Percentiles rank a stretch among this genome's conserved stretches.
Conservation (phyloP, 1,140 invertebrate species). For the Agrypnia vestita region DNA sequence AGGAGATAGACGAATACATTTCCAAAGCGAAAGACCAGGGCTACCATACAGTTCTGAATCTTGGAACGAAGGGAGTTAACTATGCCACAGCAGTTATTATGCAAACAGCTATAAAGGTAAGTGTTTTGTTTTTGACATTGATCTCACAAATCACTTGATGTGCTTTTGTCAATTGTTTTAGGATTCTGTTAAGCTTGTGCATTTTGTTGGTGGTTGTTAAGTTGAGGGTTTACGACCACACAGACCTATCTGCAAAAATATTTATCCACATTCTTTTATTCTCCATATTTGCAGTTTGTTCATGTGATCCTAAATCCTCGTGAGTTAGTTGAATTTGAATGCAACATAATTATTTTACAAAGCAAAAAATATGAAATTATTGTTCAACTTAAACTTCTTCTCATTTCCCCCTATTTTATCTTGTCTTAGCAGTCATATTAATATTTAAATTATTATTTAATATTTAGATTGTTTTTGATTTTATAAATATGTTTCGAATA, state of each 20-base stretch:
- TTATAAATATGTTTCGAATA: too few species aligned
- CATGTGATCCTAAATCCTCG: too few species aligned
- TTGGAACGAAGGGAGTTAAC: constrained; percentile 91
- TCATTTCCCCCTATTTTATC: too few species aligned
- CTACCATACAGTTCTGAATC: constrained; percentile 89
- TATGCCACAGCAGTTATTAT: constrained; percentile 93
- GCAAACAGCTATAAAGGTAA: constrained; percentile 96
- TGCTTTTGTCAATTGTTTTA: constrained; percentile 29
- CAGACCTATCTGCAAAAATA: too few species aligned
- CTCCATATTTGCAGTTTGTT: too few species aligned
- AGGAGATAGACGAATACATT: constrained; percentile 97
- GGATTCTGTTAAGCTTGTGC: constrained; percentile 11
- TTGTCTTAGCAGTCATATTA: too few species aligned
- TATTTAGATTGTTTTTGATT: too few species aligned
- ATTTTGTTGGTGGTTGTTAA: constrained; percentile 39
- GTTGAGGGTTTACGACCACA: background rate
- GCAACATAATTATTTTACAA: background rate
- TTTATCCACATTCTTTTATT: too few species aligned
- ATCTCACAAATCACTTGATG: background rate
- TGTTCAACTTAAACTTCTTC: too few species aligned
- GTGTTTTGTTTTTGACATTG: constrained; percentile 45
- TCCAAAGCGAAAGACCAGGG: constrained; percentile 92
- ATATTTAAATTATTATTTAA: too few species aligned
- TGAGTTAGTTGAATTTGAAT: background rate
- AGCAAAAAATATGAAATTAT: too few species aligned